These are phyloP conservation scores for Hylaeus anthracinus DNA, from an alignment of 1,140 invertebrate genomes.

Conservation along the genomic window DNA sequence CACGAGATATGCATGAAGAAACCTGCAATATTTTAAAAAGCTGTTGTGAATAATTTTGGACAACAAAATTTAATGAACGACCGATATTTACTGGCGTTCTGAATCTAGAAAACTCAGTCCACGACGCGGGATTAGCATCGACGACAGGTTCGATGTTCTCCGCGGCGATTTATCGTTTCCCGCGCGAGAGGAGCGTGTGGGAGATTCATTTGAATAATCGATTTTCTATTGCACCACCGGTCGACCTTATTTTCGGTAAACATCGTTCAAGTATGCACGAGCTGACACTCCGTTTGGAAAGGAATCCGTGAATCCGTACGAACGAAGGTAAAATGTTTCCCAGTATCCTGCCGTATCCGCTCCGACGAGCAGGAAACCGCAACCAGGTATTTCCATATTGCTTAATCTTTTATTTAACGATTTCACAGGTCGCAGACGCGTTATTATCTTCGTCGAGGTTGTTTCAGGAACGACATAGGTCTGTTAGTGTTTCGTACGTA, in stretches of 20 bases:
- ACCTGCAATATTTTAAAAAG: too few relatives aligned
- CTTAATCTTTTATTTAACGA: conserved; percentile 6
- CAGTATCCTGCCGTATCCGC: not conserved
- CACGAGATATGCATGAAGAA: too few relatives aligned
- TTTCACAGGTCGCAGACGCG: not conserved
- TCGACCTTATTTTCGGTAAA: conserved; percentile 29
- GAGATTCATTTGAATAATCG: conserved; percentile 49
- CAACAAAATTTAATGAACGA: too few relatives aligned
- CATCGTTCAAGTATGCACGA: not conserved
- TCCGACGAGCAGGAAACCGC: not conserved
- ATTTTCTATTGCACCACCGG: conserved; percentile 27
- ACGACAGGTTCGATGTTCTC: not conserved
- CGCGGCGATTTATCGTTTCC: not conserved
- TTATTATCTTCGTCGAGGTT: not conserved
- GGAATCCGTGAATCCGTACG: not conserved
- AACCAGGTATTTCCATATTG: not conserved
- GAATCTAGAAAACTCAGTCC: not conserved
- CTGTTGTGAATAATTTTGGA: too few relatives aligned
- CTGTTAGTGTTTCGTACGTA: not conserved
- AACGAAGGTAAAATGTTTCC: not conserved
- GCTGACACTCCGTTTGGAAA: not conserved
- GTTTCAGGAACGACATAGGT: not conserved
- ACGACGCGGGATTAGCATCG: not conserved
- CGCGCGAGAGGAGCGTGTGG: not conserved
- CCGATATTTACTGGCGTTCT: not conserved